Evolutionary conservation across 1,140 invertebrate species (phyloP).

Genomic region (Araneus ventricosus): DNA sequence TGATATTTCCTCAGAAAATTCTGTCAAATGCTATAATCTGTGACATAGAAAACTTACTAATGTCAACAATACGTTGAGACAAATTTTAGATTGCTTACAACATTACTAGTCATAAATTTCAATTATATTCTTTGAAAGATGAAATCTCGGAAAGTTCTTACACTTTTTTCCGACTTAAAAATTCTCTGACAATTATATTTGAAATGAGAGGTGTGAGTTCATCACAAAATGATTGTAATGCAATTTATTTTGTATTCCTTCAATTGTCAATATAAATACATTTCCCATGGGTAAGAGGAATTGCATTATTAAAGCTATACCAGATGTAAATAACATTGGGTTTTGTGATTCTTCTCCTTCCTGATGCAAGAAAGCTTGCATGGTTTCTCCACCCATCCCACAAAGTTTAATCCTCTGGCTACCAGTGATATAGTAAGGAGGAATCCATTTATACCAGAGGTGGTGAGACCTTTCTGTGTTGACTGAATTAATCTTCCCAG

Average conservation of each 20-base stretch:
- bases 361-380: background rate
- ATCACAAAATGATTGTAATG: background rate
- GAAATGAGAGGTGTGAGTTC: background rate
- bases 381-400: background rate
- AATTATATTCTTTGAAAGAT: no score
- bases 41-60: no score
- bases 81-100: no score
- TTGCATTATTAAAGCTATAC: background rate
- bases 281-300: background rate
- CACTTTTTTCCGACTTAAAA: background rate
- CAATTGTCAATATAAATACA: background rate
- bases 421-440: background rate
- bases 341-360: background rate
- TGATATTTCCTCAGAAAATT: no score
- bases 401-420: conserved; percentile 1
- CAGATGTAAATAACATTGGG: background rate
- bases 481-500: background rate
- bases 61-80: no score
- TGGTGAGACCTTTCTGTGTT: conserved; percentile 35
- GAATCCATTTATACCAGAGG: conserved; percentile 27
- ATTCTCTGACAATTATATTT: background rate
- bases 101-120: no score
- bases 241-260: background rate
- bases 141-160: background rate
- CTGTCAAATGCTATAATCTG: no score